Evolutionary conservation across 2,797 vertebrate species (phyloP), one percentile per base, ranked within the genome.

Genomic region (Orestias chungarensis): DNA sequence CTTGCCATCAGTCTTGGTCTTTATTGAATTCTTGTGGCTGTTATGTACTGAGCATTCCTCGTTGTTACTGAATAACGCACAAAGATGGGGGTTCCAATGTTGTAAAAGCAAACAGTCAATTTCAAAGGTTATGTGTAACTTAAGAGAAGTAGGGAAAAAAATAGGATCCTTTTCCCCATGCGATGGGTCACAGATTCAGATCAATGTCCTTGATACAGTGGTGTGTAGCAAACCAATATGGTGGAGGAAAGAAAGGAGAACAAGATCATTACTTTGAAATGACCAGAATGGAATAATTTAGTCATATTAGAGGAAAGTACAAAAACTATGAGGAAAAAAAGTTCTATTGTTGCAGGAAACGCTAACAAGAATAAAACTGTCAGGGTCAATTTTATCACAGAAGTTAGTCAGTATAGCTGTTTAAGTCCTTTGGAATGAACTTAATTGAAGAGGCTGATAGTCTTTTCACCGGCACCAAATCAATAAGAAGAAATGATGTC

Each of bases 1-100:
- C 57, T 64, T 29, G 40, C 80, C 74, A 81, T 87, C 78, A 85
- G 81, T 85, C 83, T 81, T 71, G 61, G 64, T 83, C 86, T 86
- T 83, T 70, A 75, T 69, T 35, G 74, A 72, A 64, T 68, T 71
- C 82, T 82, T 91, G 91, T 76, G 12, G 74, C 81, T 76, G 61
- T 66, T 80, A 78, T 91, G 87, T 91, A 64, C 70, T 1, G 40
- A 40, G 75, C 77, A 80, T 87, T 90, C 81, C 87, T 86, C 11
- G 76, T 72, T 76, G 86, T 79, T 86, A 70, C 74, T 44, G 64
- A 86, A 87, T 86, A 81, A 86, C 62, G 82, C 73, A n/a, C n/a
- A 43, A 20, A 54, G 43, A 74, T 46, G 59, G 73, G 70, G 73
- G 40, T 35, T 62, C 52, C 70, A 74, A 59, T 81, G 74, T 66